A percentile compares a stretch with the other conserved stretches of the same genome.
Conservation (phyloP, 2,888 invertebrate species). For the Teleiodes luculella region DNA sequence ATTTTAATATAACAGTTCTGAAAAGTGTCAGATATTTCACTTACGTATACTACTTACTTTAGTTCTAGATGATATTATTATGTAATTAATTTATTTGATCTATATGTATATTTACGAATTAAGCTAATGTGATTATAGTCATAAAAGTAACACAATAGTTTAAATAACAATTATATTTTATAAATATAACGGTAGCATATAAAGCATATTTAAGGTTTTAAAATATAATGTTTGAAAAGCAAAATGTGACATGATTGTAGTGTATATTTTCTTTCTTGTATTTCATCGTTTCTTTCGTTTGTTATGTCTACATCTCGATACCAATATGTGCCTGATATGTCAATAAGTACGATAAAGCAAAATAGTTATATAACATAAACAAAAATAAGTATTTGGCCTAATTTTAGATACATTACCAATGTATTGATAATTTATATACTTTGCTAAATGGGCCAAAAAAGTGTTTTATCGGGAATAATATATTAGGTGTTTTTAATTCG, state of each 20-base stretch:
- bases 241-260: no score
- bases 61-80: constrained; percentile 52
- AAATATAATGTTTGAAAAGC: no score
- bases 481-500: not conserved
- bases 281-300: no score
- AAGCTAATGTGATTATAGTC: not conserved
- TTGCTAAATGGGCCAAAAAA: not conserved
- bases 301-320: no score
- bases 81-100: constrained; percentile 65
- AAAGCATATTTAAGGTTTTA: no score
- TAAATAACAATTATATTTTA: not conserved
- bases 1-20: not conserved
- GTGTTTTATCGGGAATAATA: not conserved
- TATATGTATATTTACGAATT: constrained; percentile 39
- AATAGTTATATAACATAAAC: no score
- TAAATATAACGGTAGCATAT: not conserved
- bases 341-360: no score
- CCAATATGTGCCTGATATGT: no score
- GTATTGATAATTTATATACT: not conserved
- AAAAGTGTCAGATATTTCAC: constrained; percentile 1
- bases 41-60: constrained; percentile 4
- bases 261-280: no score
- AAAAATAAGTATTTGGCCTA: not conserved
- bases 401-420: not conserved
- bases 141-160: constrained; percentile 3